Base-by-base conservation (phyloP, 2,888 invertebrate genomes). In the Drosophila gaucha region DNA sequence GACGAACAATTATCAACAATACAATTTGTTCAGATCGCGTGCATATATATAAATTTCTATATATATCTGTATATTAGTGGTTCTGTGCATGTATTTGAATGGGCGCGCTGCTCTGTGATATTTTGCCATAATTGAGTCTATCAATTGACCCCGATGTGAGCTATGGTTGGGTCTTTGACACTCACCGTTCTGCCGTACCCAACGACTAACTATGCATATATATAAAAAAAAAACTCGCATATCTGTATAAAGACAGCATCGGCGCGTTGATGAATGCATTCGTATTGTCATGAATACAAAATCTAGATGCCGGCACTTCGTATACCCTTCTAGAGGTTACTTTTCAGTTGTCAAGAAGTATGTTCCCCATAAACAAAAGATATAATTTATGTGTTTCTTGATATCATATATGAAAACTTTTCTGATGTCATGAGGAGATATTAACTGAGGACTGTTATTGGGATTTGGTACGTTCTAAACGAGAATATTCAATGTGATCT, bases 91-190 rank as follows among this genome's bases (percentile, higher is more conserved):
- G 47, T 41, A 36, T 43, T 18, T 71, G 58, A 46, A 41, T 54
- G 39, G 30, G 38, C 43, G 56, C 44, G 54, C 38, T 44, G 41
- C 57, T 67, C 73, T 70, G 57, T 62, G 85, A 78, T 78, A 80
- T 75, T 72, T 78, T 70, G 78, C 54, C 82, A 78, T 88, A 86
- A 88, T 88, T 86, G 85, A 88, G 78, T 84, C 84, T 80, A 86
- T 86, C 88, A 86, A 86, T 86, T 86, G 88, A 86, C 85, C 85
- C 80, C 86, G 54, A 75, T 65, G 78, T 74, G 73, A 71, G 74
- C 80, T 71, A 70, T 74, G 70, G 59, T 76, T 78, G 84, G 86
- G 88, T 84, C 85, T 85, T 86, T 85, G 85, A 88, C 85, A 88
- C 86, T 72, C 67, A 67, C 49, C 68, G 50, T 69, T 33, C 36